Evolutionary conservation across 1,140 invertebrate genomes (phyloP).

Genomic region (Hylaeus volcanicus): DNA sequence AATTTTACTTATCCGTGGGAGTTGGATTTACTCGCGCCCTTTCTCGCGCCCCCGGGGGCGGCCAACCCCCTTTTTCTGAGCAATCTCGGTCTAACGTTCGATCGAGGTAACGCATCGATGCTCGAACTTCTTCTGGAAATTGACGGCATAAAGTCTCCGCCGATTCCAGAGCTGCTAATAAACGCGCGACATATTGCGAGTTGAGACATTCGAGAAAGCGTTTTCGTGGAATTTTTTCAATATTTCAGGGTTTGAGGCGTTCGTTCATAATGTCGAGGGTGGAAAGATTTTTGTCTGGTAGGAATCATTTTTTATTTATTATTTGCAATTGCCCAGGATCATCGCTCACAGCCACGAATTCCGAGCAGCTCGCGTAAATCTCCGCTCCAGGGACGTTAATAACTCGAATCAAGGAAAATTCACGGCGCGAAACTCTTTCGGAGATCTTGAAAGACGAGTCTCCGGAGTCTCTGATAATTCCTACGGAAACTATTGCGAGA

Average conservation of each 20-base stretch:
- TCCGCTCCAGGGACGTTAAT: background rate
- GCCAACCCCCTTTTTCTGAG: slow-evolving; percentile 9
- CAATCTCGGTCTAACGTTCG: slow-evolving; percentile 31
- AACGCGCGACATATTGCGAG: background rate
- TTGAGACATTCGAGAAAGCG: background rate
- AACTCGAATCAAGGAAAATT: slow-evolving; percentile 18
- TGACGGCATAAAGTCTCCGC: background rate
- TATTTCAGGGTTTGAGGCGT: too few species aligned
- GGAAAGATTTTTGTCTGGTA: too few species aligned
- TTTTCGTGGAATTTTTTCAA: too few species aligned
- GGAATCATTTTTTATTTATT: too few species aligned
- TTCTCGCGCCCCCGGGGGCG: slow-evolving; percentile 43
- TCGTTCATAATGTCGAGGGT: too few species aligned
- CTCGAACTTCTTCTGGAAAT: background rate
- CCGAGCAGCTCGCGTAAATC: background rate
- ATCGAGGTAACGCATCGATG: background rate
- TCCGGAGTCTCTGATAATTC: slow-evolving; percentile 24
- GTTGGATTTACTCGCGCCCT: slow-evolving; percentile 59
- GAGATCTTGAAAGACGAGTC: background rate
- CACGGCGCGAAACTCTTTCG: background rate
- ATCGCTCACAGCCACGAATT: too few species aligned
- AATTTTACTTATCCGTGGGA: slow-evolving; percentile 73
- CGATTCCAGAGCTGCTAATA: too few species aligned
- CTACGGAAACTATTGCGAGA: slow-evolving; percentile 37
- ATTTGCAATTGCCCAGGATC: too few species aligned